These are phyloP conservation scores for Pachypeltis micranthus DNA, from an alignment of 1,140 invertebrate species.

Conservation along the genomic window DNA sequence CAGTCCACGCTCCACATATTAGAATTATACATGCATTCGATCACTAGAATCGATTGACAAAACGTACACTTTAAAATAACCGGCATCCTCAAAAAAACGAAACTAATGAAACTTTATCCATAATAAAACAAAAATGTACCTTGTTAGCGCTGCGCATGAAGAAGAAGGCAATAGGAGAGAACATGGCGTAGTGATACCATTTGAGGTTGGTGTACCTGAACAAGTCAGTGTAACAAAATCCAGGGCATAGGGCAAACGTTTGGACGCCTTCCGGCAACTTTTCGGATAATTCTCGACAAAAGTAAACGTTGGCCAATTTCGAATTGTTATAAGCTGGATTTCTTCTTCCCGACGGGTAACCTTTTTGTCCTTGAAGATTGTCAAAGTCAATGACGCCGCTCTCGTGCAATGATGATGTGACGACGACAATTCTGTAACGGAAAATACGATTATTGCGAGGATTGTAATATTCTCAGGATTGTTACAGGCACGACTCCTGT, in stretches of 20 bases:
- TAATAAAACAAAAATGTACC: too few species aligned
- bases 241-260: conserved; percentile 62
- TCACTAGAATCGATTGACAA: too few species aligned
- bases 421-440: conserved; percentile 40
- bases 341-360: conserved; percentile 36
- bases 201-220: conserved; percentile 52
- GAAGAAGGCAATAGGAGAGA: conserved; percentile 53
- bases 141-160: conserved; percentile 59
- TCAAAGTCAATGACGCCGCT: conserved; percentile 59
- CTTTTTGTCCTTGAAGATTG: conserved; percentile 47
- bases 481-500: too few species aligned
- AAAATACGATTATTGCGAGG: conserved; percentile 3
- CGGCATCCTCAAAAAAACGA: too few species aligned
- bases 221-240: conserved; percentile 68
- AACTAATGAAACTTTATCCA: too few species aligned
- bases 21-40: too few species aligned
- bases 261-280: conserved; percentile 39
- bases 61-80: too few species aligned
- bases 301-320: conserved; percentile 65
- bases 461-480: conserved; percentile 4
- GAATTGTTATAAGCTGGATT: conserved; percentile 65
- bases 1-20: too few species aligned
- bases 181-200: conserved; percentile 57
- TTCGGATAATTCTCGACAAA: conserved; percentile 48
- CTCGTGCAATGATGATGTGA: conserved; percentile 44